Conservation (phyloP, 2,113 vertebrate species). For the Ahaetulla prasina region DNA sequence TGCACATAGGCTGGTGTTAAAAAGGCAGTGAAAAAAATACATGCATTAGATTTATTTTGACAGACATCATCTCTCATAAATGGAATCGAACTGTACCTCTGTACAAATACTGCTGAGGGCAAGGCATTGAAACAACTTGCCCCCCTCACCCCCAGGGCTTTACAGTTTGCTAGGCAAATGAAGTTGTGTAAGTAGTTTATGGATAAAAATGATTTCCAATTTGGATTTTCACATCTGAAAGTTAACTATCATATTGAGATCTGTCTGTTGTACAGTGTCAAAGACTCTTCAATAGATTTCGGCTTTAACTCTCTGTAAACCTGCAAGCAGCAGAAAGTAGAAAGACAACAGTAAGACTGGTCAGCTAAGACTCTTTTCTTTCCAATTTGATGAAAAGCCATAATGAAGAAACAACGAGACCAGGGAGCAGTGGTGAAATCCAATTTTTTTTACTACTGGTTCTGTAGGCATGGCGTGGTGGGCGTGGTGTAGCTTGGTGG, state of each 20-base stretch:
- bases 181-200: neutral
- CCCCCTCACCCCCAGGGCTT: neutral
- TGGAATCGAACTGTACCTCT: neutral
- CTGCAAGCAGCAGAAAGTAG: neutral
- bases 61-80: neutral
- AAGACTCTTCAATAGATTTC: neutral
- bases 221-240: neutral
- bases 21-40: neutral
- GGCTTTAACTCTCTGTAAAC: neutral
- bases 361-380: neutral
- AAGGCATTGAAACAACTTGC: neutral
- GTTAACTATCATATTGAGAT: neutral
- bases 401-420: neutral
- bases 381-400: neutral
- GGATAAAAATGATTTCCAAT: neutral
- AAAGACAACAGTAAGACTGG: neutral
- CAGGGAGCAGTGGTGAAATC: neutral
- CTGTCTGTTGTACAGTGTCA: neutral
- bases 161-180: neutral
- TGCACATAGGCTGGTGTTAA: neutral
- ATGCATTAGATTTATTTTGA: neutral
- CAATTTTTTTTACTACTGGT: no score
- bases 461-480: no score
- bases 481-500: no score
- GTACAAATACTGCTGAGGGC: neutral